phyloP scores from a whole-genome alignment of 2,113 vertebrate genomes.

The Chaetodon trifascialis region DNA sequence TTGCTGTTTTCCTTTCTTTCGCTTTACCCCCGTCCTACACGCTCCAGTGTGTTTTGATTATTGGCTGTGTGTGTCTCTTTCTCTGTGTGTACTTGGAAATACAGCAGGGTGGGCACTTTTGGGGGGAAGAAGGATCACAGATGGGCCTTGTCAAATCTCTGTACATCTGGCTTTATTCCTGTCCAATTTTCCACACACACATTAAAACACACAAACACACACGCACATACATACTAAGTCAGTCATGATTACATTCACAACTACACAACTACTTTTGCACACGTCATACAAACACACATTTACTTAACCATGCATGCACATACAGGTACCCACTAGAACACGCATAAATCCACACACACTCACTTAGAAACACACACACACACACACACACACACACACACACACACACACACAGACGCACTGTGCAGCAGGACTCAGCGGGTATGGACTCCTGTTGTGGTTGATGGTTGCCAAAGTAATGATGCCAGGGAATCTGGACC shows the following conservation, averaged over 20 bases:
- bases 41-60: conserved; percentile 76
- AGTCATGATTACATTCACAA: not conserved
- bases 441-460: conserved; percentile 69
- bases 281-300: not conserved
- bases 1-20: conserved; percentile 32
- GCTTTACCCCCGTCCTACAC: conserved; percentile 62
- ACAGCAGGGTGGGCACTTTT: conserved; percentile 64
- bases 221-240: not conserved
- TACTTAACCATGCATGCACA: conserved; percentile 7
- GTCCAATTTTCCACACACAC: conserved; percentile 47
- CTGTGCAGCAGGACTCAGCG: conserved; percentile 73
- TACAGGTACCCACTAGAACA: conserved; percentile 13
- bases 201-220: conserved; percentile 7
- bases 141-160: conserved; percentile 77
- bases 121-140: conserved; percentile 64
- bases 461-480: conserved; percentile 69
- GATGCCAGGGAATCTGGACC: conserved; percentile 68
- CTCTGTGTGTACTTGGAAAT: conserved; percentile 53
- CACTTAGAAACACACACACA: not conserved
- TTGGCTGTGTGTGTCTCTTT: conserved; percentile 56
- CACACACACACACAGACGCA: conserved; percentile 55
- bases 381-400: conserved; percentile 9
- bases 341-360: conserved; percentile 37
- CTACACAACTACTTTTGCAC: not conserved
- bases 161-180: conserved; percentile 74